These are phyloP conservation scores for Chydorus sphaericus DNA, from an alignment of 2,888 invertebrate species.

Conservation along the genomic window DNA sequence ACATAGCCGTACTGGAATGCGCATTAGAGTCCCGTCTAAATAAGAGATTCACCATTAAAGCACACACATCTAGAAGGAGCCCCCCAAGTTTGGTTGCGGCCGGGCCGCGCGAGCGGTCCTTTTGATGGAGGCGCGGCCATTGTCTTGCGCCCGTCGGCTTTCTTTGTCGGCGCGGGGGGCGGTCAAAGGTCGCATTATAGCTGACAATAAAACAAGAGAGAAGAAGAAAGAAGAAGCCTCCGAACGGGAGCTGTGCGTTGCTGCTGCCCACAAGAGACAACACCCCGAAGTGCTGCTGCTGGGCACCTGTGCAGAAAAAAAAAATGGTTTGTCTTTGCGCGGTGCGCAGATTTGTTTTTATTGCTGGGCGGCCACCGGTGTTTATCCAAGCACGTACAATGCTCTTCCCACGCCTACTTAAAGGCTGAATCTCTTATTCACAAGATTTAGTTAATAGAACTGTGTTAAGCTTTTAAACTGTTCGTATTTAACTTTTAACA, in stretches of 20 bases:
- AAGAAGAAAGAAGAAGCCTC: no score
- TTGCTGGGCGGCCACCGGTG: no score
- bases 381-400: no score
- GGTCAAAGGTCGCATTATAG: slow-evolving; percentile 14
- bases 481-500: no score
- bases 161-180: slow-evolving; percentile 14
- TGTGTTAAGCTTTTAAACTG: no score
- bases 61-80: not conserved
- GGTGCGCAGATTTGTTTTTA: no score
- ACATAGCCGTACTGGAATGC: no score
- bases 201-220: slow-evolving; percentile 14
- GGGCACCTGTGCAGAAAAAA: no score
- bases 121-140: slow-evolving; percentile 9
- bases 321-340: no score
- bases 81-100: not conserved
- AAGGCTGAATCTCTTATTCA: no score
- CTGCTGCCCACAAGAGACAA: not conserved
- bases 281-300: not conserved
- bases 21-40: slow-evolving; percentile 7
- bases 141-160: slow-evolving; percentile 12
- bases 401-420: no score
- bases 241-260: slow-evolving; percentile 2
- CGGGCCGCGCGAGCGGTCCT: not conserved
- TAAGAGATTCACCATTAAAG: not conserved
- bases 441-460: no score